Evolutionary conservation across 2,113 vertebrate genomes (phyloP), one percentile per base, ranked within the genome.

Genomic region (Sinosuthora webbiana): DNA sequence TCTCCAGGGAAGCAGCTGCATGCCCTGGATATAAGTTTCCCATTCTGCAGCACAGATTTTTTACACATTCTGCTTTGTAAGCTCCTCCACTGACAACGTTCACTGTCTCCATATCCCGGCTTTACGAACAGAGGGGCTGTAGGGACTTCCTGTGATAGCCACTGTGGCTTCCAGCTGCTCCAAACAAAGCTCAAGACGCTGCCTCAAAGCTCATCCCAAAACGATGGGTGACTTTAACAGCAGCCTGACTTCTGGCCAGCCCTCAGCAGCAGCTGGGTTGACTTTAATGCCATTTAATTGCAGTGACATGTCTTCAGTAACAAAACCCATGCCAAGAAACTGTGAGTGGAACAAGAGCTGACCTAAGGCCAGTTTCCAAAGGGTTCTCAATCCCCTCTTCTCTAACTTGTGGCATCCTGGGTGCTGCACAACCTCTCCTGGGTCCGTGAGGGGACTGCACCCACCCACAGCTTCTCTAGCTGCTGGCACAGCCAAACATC

Each of bases 61-160:
- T 86, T 27, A 59, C 44, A 14, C 7, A 12, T 52, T 68, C 50
- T 60, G 83, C 74, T 81, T 37, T 87, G n/a, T 30, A 16, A 90
- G 19, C 21, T 77, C 59, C n/a, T 65, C 44, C 23, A 47, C 16
- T 0, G 4, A 49, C 31, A 37, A 10, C 0, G 0, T 20, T 52
- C 45, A 8, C 23, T 47, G 25, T 55, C 11, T 16, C 42, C n/a
- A 12, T 11, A 28, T 19, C 55, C 25, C 0, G 0, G 20, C 47
- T 75, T 79, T 62, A 45, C 56, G 28, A 65, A 42, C 0, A 2
- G 7, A 78, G 27, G 42, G 37, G 27, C 33, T 50, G 31, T 2
- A 21, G 37, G 45, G n/a, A 21, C 25, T 78, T 82, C 22, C 55
- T 47, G 6, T 45, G 70, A 69, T 6, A n/a, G 44, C 35, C 41